These are phyloP conservation scores for Limnothrissa miodon DNA, from an alignment of 2,113 vertebrate species.

Conservation along the genomic window DNA sequence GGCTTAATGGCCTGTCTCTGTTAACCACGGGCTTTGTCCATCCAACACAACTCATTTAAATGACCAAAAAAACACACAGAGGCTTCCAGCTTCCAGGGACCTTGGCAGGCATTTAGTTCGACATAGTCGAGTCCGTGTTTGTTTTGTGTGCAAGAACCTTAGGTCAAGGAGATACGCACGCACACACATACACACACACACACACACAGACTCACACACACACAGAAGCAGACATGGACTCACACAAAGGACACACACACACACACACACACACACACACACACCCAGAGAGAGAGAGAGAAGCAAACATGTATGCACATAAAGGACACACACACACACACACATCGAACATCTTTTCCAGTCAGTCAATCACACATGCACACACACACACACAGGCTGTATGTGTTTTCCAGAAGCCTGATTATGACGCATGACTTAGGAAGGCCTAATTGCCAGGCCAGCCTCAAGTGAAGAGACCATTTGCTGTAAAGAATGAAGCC, in stretches of 20 bases:
- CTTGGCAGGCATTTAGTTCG: constrained; percentile 54
- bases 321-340: background rate
- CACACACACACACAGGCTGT: background rate
- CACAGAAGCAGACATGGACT: background rate
- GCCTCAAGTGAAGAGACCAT: constrained; percentile 42
- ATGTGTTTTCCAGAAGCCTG: background rate
- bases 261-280: background rate
- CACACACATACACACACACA: background rate
- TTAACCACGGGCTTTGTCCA: constrained; percentile 47
- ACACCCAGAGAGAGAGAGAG: too few species aligned
- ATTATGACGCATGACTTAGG: constrained; percentile 49
- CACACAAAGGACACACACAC: background rate
- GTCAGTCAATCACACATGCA: background rate
- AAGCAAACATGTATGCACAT: background rate
- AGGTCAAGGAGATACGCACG: background rate
- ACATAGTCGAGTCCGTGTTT: constrained; percentile 27
- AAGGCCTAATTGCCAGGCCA: constrained; percentile 46
- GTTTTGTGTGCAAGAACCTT: background rate
- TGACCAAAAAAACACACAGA: constrained; percentile 43
- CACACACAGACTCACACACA: background rate
- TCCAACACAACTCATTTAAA: constrained; percentile 53
- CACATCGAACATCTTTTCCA: background rate
- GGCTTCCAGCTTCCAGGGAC: constrained; percentile 18
- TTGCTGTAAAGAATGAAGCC: constrained; percentile 48
- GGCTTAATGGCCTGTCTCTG: constrained; percentile 14